Base-by-base conservation (phyloP, 2,888 invertebrate species). In the Erebia ligea region DNA sequence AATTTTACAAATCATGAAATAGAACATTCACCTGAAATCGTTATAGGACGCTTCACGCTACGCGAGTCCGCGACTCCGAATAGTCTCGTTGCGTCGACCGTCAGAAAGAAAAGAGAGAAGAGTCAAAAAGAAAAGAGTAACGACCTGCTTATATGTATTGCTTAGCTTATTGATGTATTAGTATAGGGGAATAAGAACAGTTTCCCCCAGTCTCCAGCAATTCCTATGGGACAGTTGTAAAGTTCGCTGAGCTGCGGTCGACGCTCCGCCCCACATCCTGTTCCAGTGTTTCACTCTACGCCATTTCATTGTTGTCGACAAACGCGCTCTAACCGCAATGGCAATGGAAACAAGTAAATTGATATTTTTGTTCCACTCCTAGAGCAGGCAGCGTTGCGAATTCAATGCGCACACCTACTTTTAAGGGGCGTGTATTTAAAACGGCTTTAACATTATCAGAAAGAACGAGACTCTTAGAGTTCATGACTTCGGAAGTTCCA, bases 201-300 rank as follows among this genome's bases (percentile, higher is more conserved):
- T 50, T 67, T 50, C 13, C 54, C 40, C 74, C 72, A 74, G 76
- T 77, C 74, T 77, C 75, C 57, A 68, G 72, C 76, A 72, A 77
- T 76, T 78, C 77, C 80, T 76, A 75, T 77, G 79, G 80, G 84
- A 80, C 79, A 76, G 74, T 72, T 76, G 73, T 72, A 76, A 82
- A 85, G 87, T 87, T 86, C 84, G 86, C 86, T 85, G 87, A 78
- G 84, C 75, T 75, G 82, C 78, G 84, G 87, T 88, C 89, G 88
- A 79, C 87, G 88, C 86, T 82, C 88, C 84, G 81, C 79, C 81
- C 83, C 81, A 84, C 86, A 90, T 90, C 90, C 90, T 89, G 89
- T 88, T 82, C 45, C 61, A 21, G 61, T 13, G 61, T 59, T 59
- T 10, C 81, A 80, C 78, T 78, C 76, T 81, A 83, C 81, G 82